These are phyloP conservation scores for Gymnobelideus leadbeateri DNA, from an alignment of 2,113 vertebrate genomes.

Conservation along the genomic window DNA sequence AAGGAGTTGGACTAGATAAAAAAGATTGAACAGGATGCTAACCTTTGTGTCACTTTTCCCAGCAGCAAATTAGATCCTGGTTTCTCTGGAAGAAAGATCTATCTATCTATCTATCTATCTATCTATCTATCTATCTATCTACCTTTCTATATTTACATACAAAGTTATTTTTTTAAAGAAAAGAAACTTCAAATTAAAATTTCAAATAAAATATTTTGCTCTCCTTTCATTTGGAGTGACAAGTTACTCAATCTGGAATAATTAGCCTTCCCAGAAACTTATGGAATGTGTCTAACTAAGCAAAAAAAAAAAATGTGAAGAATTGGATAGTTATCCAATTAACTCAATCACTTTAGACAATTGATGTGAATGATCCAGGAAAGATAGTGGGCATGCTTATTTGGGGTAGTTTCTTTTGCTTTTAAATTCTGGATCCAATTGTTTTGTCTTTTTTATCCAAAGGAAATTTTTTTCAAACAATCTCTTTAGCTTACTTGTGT, in stretches of 20 bases:
- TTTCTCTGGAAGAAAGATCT: not conserved
- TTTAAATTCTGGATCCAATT: not conserved
- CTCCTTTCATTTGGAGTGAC: not conserved
- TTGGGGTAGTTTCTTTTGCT: not conserved
- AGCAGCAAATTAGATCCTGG: not conserved
- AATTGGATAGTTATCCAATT: not conserved
- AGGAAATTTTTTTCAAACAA: not conserved
- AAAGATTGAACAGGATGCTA: not conserved
- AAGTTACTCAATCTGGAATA: not conserved
- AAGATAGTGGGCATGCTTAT: not conserved
- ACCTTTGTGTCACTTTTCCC: not conserved
- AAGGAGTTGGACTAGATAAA: not conserved
- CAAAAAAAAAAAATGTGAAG: not conserved
- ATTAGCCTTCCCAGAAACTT: not conserved
- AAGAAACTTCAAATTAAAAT: not conserved
- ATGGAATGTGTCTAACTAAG: not conserved
- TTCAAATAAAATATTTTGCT: not conserved
- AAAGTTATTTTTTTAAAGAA: not conserved
- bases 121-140: too few species aligned
- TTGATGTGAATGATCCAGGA: not conserved
- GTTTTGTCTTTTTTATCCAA: not conserved
- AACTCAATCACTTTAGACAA: not conserved
- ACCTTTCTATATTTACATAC: not conserved
- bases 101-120: too few species aligned
- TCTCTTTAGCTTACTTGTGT: slow-evolving; percentile 34